Evolutionary conservation across 2,797 vertebrate species (phyloP).

Genomic region (Amniataba percoides): DNA sequence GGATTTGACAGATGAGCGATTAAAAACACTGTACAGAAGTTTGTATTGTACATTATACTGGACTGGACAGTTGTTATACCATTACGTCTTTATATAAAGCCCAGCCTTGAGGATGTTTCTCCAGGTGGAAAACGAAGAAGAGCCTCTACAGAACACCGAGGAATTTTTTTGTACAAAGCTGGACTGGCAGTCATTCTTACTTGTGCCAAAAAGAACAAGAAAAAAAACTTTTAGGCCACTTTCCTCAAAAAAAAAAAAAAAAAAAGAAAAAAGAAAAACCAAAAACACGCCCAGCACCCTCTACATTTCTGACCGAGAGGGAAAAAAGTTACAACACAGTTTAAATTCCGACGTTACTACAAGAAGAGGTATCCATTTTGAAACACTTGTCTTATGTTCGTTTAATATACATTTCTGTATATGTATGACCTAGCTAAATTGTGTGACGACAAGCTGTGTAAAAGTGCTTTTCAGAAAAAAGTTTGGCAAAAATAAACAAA

Average conservation of each 20-base stretch:
- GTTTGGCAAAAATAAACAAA: conserved; percentile 69
- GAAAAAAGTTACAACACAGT: conserved; percentile 74
- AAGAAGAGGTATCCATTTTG: conserved; percentile 83
- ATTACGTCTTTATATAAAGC: conserved; percentile 68
- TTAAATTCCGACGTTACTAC: conserved; percentile 77
- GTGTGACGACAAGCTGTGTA: conserved; percentile 76
- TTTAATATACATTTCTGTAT: conserved; percentile 79
- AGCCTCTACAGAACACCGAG: conserved; percentile 38
- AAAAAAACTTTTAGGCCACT: conserved; percentile 5
- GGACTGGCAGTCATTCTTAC: conserved; percentile 70
- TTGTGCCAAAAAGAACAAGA: conserved; percentile 44
- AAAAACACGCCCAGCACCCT: conserved; percentile 41
- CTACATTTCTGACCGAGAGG: conserved; percentile 60
- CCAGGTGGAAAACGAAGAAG: conserved; percentile 62
- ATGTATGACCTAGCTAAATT: conserved; percentile 70
- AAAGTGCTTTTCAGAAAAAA: conserved; percentile 84
- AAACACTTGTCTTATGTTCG: conserved; percentile 79
- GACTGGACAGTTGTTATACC: conserved; percentile 73
- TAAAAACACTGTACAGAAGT: conserved; percentile 85
- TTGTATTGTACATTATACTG: conserved; percentile 80
- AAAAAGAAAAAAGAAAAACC: neutral
- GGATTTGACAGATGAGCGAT: conserved; percentile 80
- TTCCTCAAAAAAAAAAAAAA: conserved; percentile 7
- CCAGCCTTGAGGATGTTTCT: conserved; percentile 56
- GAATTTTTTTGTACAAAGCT: conserved; percentile 46